phyloP scores from a whole-genome alignment of 2,888 invertebrate genomes.

The Serrognathus titanus region DNA sequence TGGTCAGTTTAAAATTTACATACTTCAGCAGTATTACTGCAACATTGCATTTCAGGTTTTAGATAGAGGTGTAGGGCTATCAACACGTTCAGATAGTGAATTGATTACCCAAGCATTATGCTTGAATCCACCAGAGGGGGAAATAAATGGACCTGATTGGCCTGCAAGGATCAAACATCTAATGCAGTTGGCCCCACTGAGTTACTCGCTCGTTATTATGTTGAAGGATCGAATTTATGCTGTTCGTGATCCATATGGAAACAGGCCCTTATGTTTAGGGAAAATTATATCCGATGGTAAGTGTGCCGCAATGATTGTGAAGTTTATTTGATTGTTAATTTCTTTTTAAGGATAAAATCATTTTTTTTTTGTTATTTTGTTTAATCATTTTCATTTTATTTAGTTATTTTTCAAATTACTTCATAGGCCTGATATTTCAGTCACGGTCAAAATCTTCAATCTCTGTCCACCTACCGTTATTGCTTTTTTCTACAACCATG shows the following conservation, averaged over 20 bases:
- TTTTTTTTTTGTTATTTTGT: too few species aligned
- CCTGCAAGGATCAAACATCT: slow-evolving; percentile 87
- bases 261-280: slow-evolving; percentile 92
- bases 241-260: slow-evolving; percentile 95
- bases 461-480: too few species aligned
- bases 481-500: too few species aligned
- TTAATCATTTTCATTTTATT: too few species aligned
- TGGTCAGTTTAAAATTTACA: slow-evolving; percentile 55
- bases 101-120: slow-evolving; percentile 95
- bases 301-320: too few species aligned
- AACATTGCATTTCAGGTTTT: slow-evolving; percentile 63
- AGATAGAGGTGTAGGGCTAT: slow-evolving; percentile 89
- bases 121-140: slow-evolving; percentile 84
- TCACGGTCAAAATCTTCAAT: too few species aligned
- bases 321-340: neutral
- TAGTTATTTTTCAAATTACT: too few species aligned
- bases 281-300: slow-evolving; percentile 47
- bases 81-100: slow-evolving; percentile 95
- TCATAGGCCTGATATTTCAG: too few species aligned
- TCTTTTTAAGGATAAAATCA: too few species aligned
- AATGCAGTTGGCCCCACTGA: slow-evolving; percentile 91
- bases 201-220: slow-evolving; percentile 94
- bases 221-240: slow-evolving; percentile 91
- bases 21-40: neutral
- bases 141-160: slow-evolving; percentile 87